Evolutionary conservation across 2,113 vertebrate genomes (phyloP), one percentile per base, ranked within the genome.

Genomic region (Canis aureus): DNA sequence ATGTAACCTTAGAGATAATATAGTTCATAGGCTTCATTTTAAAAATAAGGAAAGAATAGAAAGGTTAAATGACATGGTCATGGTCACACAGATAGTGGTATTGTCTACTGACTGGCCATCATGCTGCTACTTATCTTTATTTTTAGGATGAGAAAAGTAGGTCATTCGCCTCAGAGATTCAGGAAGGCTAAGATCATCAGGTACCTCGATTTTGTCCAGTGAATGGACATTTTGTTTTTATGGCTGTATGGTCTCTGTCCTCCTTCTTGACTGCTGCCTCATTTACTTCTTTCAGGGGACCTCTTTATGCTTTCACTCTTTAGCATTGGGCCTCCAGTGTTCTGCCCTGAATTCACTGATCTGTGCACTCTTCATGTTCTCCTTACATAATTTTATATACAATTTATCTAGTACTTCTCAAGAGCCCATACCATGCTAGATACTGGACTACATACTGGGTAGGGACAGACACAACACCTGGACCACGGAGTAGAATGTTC

Each of bases 61-160:
- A 91, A 98, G 97, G 83, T 96, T 97, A 96, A 96, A 60, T 79
- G 92, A 90, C 87, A 64, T 55, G 71, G 79, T 92, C 94, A 57
- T 29, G 59, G 69, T 89, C 96, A 96, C 95, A 95, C 79, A 27
- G 93, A 89, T 69, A 94, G 76, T 92, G 91, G 91, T 79, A 95
- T 97, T 97, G 92, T 98, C 83, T 87, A 53, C 83, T 3, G 20
- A 51, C 74, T 73, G 89, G 97, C 94, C 67, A 89, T 60, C 60
- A 51, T 38, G 93, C 69, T 84, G 93, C 76, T 83, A 32, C 62
- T 80, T 62, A 62, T 96, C 93, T 95, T 97, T 98, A 98, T 97
- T 98, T 98, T 98, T 97, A 96, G 97, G 92, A 32, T 85, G 89
- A 95, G 59, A 76, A 94, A 95, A 98, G 83, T 97, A 98, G 97